phyloP scores from a whole-genome alignment of 2,113 vertebrate genomes.

The Gnathonemus longibarbis region DNA sequence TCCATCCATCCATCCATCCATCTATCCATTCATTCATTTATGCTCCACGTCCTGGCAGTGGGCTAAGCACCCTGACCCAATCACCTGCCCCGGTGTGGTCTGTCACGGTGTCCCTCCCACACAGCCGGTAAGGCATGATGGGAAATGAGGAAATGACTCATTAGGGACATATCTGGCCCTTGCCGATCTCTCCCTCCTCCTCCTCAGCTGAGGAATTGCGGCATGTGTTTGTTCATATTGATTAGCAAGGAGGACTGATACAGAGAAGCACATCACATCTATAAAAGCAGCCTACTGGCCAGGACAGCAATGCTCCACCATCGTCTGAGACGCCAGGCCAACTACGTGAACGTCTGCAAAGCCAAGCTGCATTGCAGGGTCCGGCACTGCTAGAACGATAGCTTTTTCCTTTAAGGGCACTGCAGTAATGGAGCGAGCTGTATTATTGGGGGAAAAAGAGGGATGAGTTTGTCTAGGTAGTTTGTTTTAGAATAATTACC shows the following conservation, averaged over 20 bases:
- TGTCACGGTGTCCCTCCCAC: not conserved
- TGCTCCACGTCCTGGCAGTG: not conserved
- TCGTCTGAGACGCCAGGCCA: not conserved
- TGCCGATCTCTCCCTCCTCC: not conserved
- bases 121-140: not conserved
- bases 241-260: not conserved
- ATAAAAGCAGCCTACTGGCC: not conserved
- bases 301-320: not conserved
- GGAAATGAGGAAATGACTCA: not conserved
- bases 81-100: not conserved
- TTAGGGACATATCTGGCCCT: not conserved
- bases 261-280: not conserved
- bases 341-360: not conserved
- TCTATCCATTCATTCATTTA: not conserved
- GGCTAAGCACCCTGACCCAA: not conserved
- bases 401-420: not conserved
- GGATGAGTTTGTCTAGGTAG: not conserved
- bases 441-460: not conserved
- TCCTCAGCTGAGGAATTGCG: not conserved
- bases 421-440: not conserved
- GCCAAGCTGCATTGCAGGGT: not conserved
- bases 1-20: not conserved
- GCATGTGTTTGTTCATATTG: not conserved
- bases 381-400: not conserved
- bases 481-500: not conserved